Conservation (phyloP, 2,113 vertebrate genomes). For the Gavialis gangeticus region DNA sequence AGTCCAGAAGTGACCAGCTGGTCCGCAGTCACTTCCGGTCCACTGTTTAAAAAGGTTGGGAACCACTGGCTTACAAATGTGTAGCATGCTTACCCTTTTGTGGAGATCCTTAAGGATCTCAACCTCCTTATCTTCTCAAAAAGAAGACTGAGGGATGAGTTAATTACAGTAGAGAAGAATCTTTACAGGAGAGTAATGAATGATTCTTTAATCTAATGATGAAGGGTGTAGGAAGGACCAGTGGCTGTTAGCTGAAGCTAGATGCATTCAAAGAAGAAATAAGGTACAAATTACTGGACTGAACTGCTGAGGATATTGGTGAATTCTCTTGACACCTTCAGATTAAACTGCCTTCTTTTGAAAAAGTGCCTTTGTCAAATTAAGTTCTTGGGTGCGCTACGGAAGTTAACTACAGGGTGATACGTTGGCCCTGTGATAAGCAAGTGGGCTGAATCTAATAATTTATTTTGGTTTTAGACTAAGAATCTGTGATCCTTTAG, state of each 20-base stretch:
- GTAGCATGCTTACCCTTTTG: no score
- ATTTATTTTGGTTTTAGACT: background rate
- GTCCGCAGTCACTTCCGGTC: no score
- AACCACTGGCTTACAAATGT: no score
- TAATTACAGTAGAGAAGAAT: background rate
- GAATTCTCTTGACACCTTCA: background rate
- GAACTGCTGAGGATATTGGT: background rate
- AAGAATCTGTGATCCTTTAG: background rate
- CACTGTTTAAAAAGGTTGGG: no score
- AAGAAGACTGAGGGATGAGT: background rate
- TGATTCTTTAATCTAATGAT: background rate
- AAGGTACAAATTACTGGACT: background rate
- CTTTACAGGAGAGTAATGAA: background rate
- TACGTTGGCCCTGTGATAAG: background rate
- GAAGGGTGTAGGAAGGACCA: background rate
- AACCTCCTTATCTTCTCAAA: background rate
- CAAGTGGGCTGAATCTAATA: background rate
- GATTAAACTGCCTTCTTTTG: background rate
- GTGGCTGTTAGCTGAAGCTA: background rate
- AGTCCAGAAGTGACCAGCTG: no score
- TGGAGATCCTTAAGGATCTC: background rate
- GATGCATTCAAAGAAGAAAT: background rate
- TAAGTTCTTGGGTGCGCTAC: background rate
- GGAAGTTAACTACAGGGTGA: background rate
- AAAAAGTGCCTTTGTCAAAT: background rate